These are phyloP conservation scores for Phacellophora camtschatica DNA, from an alignment of 30 jellyfish, hydroid and myxozoan species.

Conservation along the genomic window DNA sequence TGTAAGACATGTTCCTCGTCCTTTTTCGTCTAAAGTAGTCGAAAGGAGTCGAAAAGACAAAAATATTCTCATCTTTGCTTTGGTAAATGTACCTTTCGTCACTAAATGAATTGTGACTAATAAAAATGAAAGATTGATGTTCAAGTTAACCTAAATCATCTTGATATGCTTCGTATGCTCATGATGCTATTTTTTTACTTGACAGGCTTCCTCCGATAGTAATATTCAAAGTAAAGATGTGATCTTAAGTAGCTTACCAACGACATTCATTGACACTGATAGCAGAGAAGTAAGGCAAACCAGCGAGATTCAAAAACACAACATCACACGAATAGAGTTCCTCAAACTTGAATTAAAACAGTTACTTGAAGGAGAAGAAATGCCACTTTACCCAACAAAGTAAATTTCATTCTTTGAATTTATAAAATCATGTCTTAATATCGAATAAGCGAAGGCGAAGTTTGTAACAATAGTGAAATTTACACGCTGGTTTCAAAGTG, in stretches of 20 bases:
- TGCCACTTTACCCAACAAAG: constrained; percentile 74
- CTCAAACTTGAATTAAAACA: constrained; percentile 56
- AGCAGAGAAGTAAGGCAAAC: constrained; percentile 74
- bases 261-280: constrained; percentile 75
- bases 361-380: constrained; percentile 67
- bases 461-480: too few relatives aligned
- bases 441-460: too few relatives aligned
- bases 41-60: too few relatives aligned
- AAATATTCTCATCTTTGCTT: too few relatives aligned
- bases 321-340: constrained; percentile 39
- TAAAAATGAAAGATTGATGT: too few relatives aligned
- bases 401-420: not conserved
- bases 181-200: not conserved
- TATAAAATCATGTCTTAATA: too few relatives aligned
- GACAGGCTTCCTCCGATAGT: not conserved
- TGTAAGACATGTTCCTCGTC: too few relatives aligned
- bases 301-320: constrained; percentile 42
- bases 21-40: too few relatives aligned
- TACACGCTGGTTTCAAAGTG: too few relatives aligned
- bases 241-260: constrained; percentile 64
- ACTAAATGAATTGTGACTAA: too few relatives aligned
- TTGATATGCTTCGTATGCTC: not conserved
- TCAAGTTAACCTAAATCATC: too few relatives aligned
- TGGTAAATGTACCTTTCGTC: too few relatives aligned
- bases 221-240: constrained; percentile 69